Percentiles rank a stretch among this genome's conserved stretches.
These are phyloP conservation scores for Eolophus roseicapilla DNA, from an alignment of 2,113 vertebrate genomes.

Conservation along the genomic window DNA sequence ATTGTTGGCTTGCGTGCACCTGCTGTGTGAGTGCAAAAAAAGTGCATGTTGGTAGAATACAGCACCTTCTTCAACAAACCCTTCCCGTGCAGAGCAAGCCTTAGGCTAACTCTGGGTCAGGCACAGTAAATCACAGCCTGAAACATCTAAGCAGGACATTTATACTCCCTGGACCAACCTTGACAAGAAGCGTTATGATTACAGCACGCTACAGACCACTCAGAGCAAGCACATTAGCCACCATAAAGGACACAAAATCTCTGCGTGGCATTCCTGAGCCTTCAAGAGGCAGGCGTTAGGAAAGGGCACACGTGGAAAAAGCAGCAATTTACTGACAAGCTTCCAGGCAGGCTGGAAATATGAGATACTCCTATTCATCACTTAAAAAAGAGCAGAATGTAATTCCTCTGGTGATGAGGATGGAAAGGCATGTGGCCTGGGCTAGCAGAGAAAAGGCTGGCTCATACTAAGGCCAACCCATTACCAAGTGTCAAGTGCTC, in stretches of 20 bases:
- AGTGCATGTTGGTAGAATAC: background rate
- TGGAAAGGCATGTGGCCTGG: background rate
- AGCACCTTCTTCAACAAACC: background rate
- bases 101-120: background rate
- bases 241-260: background rate
- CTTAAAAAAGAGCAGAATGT: background rate
- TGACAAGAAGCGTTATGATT: background rate
- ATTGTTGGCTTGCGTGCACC: background rate
- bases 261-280: background rate
- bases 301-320: background rate
- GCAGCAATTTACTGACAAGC: constrained; percentile 7
- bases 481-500: constrained; percentile 50
- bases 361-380: background rate
- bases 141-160: background rate
- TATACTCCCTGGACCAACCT: background rate
- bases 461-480: constrained; percentile 16
- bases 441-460: constrained; percentile 21
- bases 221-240: background rate
- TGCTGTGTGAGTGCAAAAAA: background rate
- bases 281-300: background rate
- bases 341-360: constrained; percentile 6
- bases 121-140: background rate
- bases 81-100: background rate
- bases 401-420: constrained; percentile 13
- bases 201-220: background rate